Conservation (phyloP, 2,113 vertebrate species). For the Plestiodon gilberti region DNA sequence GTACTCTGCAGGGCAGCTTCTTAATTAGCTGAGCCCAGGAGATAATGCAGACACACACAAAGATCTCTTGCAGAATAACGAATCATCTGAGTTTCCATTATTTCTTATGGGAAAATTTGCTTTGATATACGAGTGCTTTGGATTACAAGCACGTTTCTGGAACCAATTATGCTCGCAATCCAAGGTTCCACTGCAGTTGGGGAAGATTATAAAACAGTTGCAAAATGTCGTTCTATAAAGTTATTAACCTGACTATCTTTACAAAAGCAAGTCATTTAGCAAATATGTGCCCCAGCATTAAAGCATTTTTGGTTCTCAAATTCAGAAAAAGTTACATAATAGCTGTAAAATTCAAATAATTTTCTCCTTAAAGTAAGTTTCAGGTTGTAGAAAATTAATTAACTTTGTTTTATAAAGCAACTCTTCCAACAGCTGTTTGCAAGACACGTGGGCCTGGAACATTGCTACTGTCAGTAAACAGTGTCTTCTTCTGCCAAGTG, state of each 20-base stretch:
- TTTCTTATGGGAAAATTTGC: too few species aligned
- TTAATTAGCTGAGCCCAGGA: too few species aligned
- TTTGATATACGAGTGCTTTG: too few species aligned
- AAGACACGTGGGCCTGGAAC: background rate
- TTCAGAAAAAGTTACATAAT: background rate
- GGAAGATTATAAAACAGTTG: background rate
- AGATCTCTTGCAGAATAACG: too few species aligned
- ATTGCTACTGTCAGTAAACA: background rate
- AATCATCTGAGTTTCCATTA: too few species aligned
- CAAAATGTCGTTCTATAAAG: background rate
- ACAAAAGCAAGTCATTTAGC: background rate
- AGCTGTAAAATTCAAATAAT: background rate
- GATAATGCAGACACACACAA: too few species aligned
- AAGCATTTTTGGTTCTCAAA: background rate
- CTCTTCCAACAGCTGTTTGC: background rate
- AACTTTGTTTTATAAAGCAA: background rate
- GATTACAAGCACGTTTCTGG: too few species aligned
- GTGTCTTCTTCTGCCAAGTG: background rate
- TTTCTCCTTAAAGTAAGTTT: background rate
- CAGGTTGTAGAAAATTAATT: background rate
- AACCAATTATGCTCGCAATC: too few species aligned
- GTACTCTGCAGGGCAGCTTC: too few species aligned
- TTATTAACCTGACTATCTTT: background rate
- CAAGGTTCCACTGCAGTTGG: too few species aligned
- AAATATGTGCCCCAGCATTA: background rate